Evolutionary conservation across 2,888 invertebrate genomes (phyloP), one percentile per base, ranked within the genome.

Genomic region (Crossocerus cetratus): DNA sequence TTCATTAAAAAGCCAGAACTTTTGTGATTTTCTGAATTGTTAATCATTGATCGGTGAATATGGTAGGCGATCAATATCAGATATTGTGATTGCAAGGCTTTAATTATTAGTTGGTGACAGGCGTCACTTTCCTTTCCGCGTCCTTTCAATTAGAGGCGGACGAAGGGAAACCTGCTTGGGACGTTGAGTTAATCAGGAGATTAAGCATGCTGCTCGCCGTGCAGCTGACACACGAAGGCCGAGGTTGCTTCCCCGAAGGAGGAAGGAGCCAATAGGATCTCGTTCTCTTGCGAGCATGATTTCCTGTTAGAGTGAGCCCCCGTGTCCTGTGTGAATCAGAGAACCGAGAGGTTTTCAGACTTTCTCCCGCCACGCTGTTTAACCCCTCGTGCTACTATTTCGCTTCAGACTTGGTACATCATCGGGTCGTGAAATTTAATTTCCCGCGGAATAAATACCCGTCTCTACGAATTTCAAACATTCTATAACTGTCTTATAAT

Each of bases 201-300:
- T 72, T 74, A 74, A 72, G 54, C 16, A 32, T 32, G 57, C 49
- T 16, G 16, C 32, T 16, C 45, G 61, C 44, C n/a, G 49, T 16
- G 49, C 74, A 74, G 64, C 72, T 72, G 74, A 68, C 74, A 68
- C 64, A 44, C 18, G 68, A 55, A 65, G 72, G 22, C 68, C 44
- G 13, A 21, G 23, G 32, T 42, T 21, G 61, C 62, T 67, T 67
- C 74, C 68, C 60, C 65, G 61, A 62, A 72, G 58, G 58, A 42
- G 44, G 49, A 72, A 44, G 49, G 32, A n/a, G 23, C 18, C 72
- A 56, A 32, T 58, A 54, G 62, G 44, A 23, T 61, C 57, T 45
- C 43, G 56, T 32, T 54, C 43, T 11, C 42, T 45, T 61, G 60
- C 57, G 32, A 62, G 44, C 58, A 42, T 61, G n/a, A 57, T 56